These are phyloP conservation scores for Sebastes hubbsi DNA, from an alignment of 2,797 vertebrate species.

Conservation along the genomic window DNA sequence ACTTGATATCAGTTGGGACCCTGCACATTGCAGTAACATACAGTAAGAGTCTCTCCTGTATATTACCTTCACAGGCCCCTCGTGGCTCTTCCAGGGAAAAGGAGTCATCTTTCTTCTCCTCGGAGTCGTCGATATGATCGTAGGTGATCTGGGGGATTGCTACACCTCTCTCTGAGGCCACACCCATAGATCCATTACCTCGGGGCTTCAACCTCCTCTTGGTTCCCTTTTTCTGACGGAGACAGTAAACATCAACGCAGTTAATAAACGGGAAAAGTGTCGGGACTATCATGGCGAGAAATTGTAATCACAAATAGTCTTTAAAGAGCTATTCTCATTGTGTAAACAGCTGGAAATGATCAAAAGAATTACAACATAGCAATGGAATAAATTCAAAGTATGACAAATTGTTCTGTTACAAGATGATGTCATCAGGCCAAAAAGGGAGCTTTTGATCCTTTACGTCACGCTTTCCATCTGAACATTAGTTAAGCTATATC, in stretches of 20 bases:
- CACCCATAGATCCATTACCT: conserved; percentile 80
- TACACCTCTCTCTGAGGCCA: conserved; percentile 75
- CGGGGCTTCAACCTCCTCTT: conserved; percentile 84
- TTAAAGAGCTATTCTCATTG: background rate
- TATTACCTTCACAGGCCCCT: conserved; percentile 70
- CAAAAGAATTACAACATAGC: background rate
- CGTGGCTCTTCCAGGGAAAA: conserved; percentile 78
- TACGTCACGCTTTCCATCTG: background rate
- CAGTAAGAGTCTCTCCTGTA: background rate
- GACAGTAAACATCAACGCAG: conserved; percentile 9
- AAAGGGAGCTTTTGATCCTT: background rate
- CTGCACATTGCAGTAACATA: background rate
- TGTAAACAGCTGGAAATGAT: background rate
- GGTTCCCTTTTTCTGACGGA: conserved; percentile 81
- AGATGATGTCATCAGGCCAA: background rate
- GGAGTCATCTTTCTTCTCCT: conserved; percentile 79
- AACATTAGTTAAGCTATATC: background rate
- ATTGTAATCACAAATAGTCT: background rate
- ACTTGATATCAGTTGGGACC: background rate
- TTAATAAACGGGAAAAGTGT: background rate
- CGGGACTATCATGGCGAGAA: background rate
- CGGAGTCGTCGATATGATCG: conserved; percentile 81
- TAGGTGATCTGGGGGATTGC: conserved; percentile 90
- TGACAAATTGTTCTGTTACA: background rate
- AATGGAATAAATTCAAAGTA: background rate